phyloP scores from a whole-genome alignment of 2,888 invertebrate genomes.

The Parthenolecanium corni region DNA sequence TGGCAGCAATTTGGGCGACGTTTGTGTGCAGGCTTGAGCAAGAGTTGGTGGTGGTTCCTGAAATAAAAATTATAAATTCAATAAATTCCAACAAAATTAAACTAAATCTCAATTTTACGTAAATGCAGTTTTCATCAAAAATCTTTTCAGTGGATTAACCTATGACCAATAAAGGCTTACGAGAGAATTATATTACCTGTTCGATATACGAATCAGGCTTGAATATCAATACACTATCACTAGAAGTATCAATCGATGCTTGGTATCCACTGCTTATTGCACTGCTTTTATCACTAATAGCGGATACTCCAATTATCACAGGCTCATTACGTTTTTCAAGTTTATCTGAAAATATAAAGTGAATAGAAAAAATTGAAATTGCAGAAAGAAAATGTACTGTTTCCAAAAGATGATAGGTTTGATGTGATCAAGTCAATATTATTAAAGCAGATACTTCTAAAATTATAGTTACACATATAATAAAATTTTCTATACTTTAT shows the following conservation, averaged over 20 bases:
- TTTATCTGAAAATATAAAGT: conserved; percentile 4
- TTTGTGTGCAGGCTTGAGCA: conserved; percentile 57
- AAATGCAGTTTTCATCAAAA: no score
- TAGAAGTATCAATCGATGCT: conserved; percentile 20
- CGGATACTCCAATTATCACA: conserved; percentile 7
- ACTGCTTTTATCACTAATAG: conserved; percentile 17
- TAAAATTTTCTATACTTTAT: no score
- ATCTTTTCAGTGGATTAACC: no score
- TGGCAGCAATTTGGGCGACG: conserved; percentile 46
- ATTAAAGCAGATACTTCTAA: no score
- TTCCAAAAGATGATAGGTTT: no score
- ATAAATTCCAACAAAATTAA: neutral
- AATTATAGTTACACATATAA: no score
- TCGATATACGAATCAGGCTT: neutral
- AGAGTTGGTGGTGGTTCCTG: conserved; percentile 34
- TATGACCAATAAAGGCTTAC: neutral
- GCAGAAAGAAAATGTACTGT: no score
- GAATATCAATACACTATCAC: conserved; percentile 12
- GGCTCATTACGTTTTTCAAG: conserved; percentile 4
- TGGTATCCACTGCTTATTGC: conserved; percentile 19
- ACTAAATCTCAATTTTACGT: no score
- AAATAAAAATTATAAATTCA: neutral
- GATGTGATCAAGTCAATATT: no score
- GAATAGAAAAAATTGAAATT: neutral
- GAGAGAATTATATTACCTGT: neutral